Evolutionary conservation across 2,113 vertebrate genomes (phyloP).

Genomic region (Cyphomyrus discorhynchus): DNA sequence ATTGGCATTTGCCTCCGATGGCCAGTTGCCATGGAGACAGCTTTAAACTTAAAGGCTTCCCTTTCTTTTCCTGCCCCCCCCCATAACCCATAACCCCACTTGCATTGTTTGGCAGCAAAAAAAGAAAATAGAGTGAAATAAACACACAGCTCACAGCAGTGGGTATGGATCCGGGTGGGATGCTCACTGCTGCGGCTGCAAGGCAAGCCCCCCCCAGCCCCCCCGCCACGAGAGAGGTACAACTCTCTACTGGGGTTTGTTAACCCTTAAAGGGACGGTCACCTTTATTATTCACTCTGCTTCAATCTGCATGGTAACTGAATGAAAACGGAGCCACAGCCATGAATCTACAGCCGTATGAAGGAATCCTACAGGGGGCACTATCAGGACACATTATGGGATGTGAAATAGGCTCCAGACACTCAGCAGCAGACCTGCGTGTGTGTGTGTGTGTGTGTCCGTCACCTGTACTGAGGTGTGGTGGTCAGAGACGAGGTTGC

Average conservation of each 20-base stretch:
- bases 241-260: not conserved
- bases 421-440: not conserved
- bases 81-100: conserved; percentile 23
- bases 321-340: not conserved
- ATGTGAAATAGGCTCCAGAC: conserved; percentile 5
- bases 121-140: not conserved
- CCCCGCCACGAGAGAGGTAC: not conserved
- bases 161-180: not conserved
- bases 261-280: not conserved
- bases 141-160: conserved; percentile 3
- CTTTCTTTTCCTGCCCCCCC: not conserved
- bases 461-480: not conserved
- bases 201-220: not conserved
- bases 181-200: not conserved
- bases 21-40: conserved; percentile 29
- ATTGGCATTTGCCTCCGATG: conserved; percentile 18
- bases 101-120: conserved; percentile 11
- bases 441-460: not conserved
- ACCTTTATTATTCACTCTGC: not conserved
- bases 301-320: not conserved
- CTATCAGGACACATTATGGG: conserved; percentile 19
- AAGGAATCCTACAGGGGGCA: conserved; percentile 17
- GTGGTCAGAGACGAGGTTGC: not conserved
- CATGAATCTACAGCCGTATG: not conserved
- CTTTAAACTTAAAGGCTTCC: conserved; percentile 17